Base-by-base conservation (phyloP, 2,888 invertebrate species). In the Conomelus anceps region DNA sequence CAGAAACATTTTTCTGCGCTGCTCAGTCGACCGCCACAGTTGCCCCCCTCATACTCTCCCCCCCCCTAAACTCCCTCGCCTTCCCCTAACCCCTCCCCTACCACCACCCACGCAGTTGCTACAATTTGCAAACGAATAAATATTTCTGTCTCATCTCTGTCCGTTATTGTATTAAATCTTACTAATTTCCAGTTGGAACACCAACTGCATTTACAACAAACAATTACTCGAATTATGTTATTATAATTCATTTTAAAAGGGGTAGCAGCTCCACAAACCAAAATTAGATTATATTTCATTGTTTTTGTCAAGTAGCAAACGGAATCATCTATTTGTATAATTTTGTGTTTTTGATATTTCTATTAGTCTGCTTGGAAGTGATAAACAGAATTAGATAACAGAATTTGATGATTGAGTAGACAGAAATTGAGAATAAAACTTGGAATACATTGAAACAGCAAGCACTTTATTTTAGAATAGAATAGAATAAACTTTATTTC, bases 1-100 rank as follows among this genome's bases (percentile, higher is more conserved):
- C 86, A 86, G 23, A 86, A 86, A 86, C 86, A 86, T 86, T 86
- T 86, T 86, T 86, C 86, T 86, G 86, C 34, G 17, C 34, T 6
- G 34, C 34, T 34, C 34, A 34, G 34, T 17, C 34, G 34, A 34
- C 34, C 34, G 17, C 34, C 34, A 34, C n/a, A n/a, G n/a, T 34
- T 34, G 34, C 17, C 11, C 6, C 34, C 34, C 34, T 17, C 11
- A 17, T 13, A n/a, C n/a, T n/a, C n/a, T n/a, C n/a, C n/a, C n/a
- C n/a, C n/a, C n/a, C n/a, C n/a, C n/a, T n/a, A n/a, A n/a, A n/a
- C n/a, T n/a, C n/a, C n/a, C n/a, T n/a, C n/a, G n/a, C n/a, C n/a
- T n/a, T n/a, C n/a, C n/a, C 11, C 11, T 4, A 26, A 34, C 11
- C 3, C 11, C 34, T 17, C 3, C 34, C 34, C 34, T 26, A 4